Base-by-base conservation (phyloP, 1,140 invertebrate genomes). In the Plodia interpunctella region DNA sequence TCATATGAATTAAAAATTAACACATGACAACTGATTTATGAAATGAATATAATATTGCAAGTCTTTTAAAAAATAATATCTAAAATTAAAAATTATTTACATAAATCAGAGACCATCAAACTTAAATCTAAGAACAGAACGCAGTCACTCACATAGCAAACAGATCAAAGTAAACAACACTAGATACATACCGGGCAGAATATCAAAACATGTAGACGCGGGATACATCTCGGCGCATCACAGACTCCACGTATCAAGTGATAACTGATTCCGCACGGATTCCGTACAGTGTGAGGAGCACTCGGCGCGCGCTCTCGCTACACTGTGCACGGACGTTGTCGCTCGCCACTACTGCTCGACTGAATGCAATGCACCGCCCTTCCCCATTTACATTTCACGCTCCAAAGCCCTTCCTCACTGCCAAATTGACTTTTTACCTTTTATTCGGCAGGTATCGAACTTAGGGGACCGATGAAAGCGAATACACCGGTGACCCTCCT, bases 361-460 rank as follows among this genome's bases (percentile, higher is more conserved):
- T 88, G 82, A 83, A 87, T 78, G 82, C 86, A 83, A 87, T 78
- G 82, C 86, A 87, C 78, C 76, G 83, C 87, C 86, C 84, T 87
- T 79, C 78, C 82, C 79, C 77, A 83, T 87, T 87, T 87, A 87
- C 86, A 87, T 84, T 85, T 76, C 80, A 80, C 76, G 76, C 75
- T 74, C 75, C 71, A 73, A 70, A 84, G 86, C 84, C 86, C 84
- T 89, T 87, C 81, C 74, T 87, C 63, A 80, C 72, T 83, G 74
- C 73, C 63, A 80, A 89, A 89, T 85, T 87, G 87, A 87, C 84
- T 85, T 82, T 86, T 87, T 88, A 88, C 86, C 81, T 88, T 87
- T 86, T 82, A 88, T 87, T 87, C 86, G 70, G 71, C 85, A 87
- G 81, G 83, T 87, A 84, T 83, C 78, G 71, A 88, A 84, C 51